phyloP scores from a whole-genome alignment of 2,113 vertebrate species.

The Eulacestoma nigropectus region DNA sequence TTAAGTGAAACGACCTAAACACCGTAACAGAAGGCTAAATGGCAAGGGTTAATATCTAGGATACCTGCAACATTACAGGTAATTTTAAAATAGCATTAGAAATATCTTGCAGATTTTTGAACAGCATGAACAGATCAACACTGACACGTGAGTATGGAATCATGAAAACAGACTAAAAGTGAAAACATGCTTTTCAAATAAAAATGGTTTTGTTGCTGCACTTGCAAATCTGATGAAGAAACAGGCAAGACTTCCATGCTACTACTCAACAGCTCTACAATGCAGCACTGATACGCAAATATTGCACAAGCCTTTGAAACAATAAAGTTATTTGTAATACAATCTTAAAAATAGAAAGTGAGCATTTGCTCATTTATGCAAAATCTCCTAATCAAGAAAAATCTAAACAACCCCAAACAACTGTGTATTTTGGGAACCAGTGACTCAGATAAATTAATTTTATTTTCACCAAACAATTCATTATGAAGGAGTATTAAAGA shows the following conservation, averaged over 20 bases:
- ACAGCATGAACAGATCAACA: background rate
- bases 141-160: background rate
- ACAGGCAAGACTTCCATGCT: background rate
- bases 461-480: background rate
- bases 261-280: background rate
- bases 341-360: background rate
- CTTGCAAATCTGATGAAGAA: background rate
- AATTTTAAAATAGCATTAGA: background rate
- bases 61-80: background rate
- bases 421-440: background rate
- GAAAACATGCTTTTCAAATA: background rate
- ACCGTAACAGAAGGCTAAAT: rapidly evolving
- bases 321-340: background rate
- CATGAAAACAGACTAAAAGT: background rate
- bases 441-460: background rate
- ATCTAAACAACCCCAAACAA: background rate
- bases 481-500: background rate
- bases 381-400: background rate
- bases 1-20: background rate
- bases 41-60: background rate
- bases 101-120: background rate
- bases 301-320: background rate
- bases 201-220: background rate
- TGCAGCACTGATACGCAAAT: background rate
- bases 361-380: background rate